Conservation (phyloP, 2,888 invertebrate genomes). For the Molanna angustata region DNA sequence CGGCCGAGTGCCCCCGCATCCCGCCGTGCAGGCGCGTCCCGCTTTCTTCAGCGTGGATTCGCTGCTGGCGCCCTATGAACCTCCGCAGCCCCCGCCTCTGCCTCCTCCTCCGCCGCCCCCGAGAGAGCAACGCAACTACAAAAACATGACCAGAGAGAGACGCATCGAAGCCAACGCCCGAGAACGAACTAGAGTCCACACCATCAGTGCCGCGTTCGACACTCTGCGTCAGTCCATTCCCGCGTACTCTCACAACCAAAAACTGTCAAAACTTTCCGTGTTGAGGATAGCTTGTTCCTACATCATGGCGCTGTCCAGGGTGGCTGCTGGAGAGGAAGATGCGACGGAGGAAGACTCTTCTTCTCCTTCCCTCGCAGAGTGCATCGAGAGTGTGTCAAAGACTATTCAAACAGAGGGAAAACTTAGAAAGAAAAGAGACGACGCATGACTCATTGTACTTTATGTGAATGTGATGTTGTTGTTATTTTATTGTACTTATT, state of each 20-base stretch:
- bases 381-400: slow-evolving; percentile 83
- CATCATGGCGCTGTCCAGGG: slow-evolving; percentile 79
- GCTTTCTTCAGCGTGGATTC: slow-evolving; percentile 26
- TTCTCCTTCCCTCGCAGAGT: slow-evolving; percentile 65
- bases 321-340: slow-evolving; percentile 71
- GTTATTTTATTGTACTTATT: too few species aligned
- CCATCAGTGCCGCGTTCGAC: slow-evolving; percentile 94
- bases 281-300: slow-evolving; percentile 91
- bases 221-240: slow-evolving; percentile 81
- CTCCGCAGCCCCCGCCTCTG: slow-evolving; percentile 22
- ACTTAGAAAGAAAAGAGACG: slow-evolving; percentile 81
- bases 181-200: slow-evolving; percentile 89
- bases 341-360: slow-evolving; percentile 60
- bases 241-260: slow-evolving; percentile 89
- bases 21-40: slow-evolving; percentile 61
- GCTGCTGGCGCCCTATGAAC: slow-evolving; percentile 25
- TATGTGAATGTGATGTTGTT: too few species aligned
- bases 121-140: slow-evolving; percentile 82
- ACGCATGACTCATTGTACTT: slow-evolving; percentile 40
- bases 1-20: slow-evolving; percentile 39
- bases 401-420: slow-evolving; percentile 93
- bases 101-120: slow-evolving; percentile 35
- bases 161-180: slow-evolving; percentile 93
- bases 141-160: slow-evolving; percentile 91
- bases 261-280: slow-evolving; percentile 89